Percentiles rank a stretch among this genome's conserved stretches.
Conservation (phyloP, 2,113 vertebrate species). For the Phocoena phocoena region DNA sequence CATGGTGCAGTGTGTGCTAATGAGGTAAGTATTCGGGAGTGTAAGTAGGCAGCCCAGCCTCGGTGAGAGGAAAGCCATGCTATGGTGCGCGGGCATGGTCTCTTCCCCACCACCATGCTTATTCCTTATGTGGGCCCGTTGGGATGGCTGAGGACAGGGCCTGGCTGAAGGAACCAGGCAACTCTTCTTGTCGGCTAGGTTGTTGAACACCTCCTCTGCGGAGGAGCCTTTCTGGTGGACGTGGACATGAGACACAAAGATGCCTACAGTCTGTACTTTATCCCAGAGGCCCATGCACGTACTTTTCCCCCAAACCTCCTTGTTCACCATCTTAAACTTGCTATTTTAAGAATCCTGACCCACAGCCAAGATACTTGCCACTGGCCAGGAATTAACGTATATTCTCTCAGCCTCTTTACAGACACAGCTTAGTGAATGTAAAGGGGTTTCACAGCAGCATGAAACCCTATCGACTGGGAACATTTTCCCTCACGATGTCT, state of each 20-base stretch:
- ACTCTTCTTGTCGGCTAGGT: neutral
- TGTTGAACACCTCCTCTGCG: neutral
- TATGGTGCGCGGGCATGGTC: accelerated
- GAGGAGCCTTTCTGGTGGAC: neutral
- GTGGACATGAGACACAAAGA: neutral
- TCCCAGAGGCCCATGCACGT: neutral
- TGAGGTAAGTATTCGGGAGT: neutral
- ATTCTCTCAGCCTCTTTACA: neutral
- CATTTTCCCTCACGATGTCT: neutral
- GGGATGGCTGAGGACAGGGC: no score
- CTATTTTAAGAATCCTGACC: neutral
- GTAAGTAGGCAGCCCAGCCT: no score
- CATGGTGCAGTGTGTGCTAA: accelerated
- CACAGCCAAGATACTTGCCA: neutral
- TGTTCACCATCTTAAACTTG: neutral
- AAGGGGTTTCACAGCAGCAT: no score
- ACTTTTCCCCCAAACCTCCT: neutral
- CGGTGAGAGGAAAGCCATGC: neutral
- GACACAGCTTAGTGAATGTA: neutral
- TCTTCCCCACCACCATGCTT: neutral
- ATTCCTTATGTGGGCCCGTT: neutral
- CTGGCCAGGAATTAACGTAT: neutral
- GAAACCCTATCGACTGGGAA: neutral
- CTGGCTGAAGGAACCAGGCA: neutral
- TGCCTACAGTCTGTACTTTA: neutral